phyloP scores from a whole-genome alignment of 2,797 vertebrate genomes.

The Sebastiscus tertius region DNA sequence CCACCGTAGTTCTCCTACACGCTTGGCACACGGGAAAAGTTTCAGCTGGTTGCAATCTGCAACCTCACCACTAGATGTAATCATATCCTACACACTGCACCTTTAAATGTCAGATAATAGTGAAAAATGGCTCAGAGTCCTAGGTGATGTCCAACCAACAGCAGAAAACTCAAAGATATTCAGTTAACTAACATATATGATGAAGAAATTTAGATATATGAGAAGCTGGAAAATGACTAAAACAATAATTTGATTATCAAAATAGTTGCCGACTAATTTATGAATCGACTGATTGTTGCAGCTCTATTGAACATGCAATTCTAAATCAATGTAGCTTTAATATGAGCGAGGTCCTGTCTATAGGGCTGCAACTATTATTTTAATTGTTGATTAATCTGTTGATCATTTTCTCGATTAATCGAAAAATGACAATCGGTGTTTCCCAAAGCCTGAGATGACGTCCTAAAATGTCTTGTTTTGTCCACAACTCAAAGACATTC shows the following conservation, averaged over 20 bases:
- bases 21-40: neutral
- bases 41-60: neutral
- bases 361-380: too few relatives aligned
- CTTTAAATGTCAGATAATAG: neutral
- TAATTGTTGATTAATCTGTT: too few relatives aligned
- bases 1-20: rapidly evolving
- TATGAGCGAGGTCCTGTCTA: neutral
- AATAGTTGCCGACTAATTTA: neutral
- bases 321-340: neutral
- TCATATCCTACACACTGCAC: neutral
- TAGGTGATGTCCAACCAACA: too few relatives aligned
- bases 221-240: neutral
- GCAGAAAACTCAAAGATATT: neutral
- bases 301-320: neutral
- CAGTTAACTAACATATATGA: neutral
- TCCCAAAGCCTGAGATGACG: too few relatives aligned
- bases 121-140: neutral
- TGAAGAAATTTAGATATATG: neutral
- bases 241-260: neutral
- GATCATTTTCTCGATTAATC: too few relatives aligned
- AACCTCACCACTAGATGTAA: neutral
- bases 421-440: rapidly evolving
- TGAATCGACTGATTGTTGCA: neutral
- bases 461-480: too few relatives aligned
- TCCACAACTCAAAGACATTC: too few relatives aligned